phyloP scores from a whole-genome alignment of 2,113 vertebrate genomes.

The Poeciliopsis retropinna region DNA sequence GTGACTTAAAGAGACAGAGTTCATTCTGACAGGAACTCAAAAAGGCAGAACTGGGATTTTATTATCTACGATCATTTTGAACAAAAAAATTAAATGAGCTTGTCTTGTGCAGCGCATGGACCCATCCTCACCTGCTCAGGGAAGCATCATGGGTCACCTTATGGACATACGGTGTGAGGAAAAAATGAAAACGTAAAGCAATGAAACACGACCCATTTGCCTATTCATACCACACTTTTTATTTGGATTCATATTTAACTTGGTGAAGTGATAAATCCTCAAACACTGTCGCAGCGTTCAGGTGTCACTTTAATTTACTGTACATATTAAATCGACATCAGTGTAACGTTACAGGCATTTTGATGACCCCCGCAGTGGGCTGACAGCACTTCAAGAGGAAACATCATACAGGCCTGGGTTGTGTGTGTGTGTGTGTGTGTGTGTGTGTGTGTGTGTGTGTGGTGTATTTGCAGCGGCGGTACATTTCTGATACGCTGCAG shows the following conservation, averaged over 20 bases:
- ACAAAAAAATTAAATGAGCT: no score
- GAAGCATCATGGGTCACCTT: no score
- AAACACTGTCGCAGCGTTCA: slow-evolving; percentile 23
- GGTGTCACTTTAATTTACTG: slow-evolving; percentile 54
- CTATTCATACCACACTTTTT: slow-evolving; percentile 6
- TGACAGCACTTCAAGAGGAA: slow-evolving; percentile 54
- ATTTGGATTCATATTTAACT: slow-evolving; percentile 37
- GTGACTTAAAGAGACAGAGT: no score
- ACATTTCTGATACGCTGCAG: slow-evolving; percentile 55
- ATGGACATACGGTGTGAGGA: no score
- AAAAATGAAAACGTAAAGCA: no score
- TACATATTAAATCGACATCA: slow-evolving; percentile 29
- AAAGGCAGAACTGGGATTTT: no score
- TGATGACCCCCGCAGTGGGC: slow-evolving; percentile 59
- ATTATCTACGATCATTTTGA: no score
- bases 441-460: neutral
- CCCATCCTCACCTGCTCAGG: no score
- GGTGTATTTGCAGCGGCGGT: slow-evolving; percentile 19
- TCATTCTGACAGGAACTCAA: no score
- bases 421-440: slow-evolving; percentile 9
- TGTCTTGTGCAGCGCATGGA: no score
- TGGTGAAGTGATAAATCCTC: slow-evolving; percentile 34
- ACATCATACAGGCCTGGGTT: slow-evolving; percentile 49
- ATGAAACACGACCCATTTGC: neutral
- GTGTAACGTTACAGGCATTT: slow-evolving; percentile 62